Conservation (phyloP, 2,888 invertebrate genomes). For the Stenodema calcarata region DNA sequence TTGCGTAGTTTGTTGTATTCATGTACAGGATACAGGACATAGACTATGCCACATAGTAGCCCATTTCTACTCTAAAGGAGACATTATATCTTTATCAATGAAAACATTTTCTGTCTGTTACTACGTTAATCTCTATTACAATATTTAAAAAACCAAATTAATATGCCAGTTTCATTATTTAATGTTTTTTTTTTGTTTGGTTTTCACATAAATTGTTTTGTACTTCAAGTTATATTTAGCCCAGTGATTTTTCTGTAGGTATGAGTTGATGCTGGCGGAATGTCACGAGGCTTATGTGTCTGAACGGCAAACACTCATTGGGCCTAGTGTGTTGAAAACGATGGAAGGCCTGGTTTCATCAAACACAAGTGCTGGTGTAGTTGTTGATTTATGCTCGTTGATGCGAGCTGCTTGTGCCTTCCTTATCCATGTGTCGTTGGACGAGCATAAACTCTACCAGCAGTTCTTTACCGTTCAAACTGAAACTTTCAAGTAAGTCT, state of each 20-base stretch:
- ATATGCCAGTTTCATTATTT: too few species aligned
- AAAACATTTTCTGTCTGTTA: too few species aligned
- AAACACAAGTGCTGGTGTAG: slow-evolving; percentile 63
- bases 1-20: too few species aligned
- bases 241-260: slow-evolving; percentile 62
- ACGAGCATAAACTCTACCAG: slow-evolving; percentile 88
- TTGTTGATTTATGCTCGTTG: slow-evolving; percentile 77
- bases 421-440: slow-evolving; percentile 90
- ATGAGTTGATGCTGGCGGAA: slow-evolving; percentile 75
- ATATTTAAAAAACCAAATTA: too few species aligned
- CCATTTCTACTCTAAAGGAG: too few species aligned
- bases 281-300: slow-evolving; percentile 83
- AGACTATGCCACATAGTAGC: too few species aligned
- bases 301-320: slow-evolving; percentile 73
- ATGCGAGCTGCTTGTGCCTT: slow-evolving; percentile 88
- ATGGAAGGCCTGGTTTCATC: slow-evolving; percentile 71
- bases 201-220: too few species aligned
- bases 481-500: slow-evolving; percentile 69
- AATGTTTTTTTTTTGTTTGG: too few species aligned
- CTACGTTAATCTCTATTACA: too few species aligned
- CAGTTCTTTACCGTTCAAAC: slow-evolving; percentile 84
- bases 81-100: too few species aligned
- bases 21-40: too few species aligned
- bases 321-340: slow-evolving; percentile 74
- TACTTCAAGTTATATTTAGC: neutral